Evolutionary conservation across 1,140 invertebrate genomes (phyloP).

Genomic region (Drosophila athabasca): DNA sequence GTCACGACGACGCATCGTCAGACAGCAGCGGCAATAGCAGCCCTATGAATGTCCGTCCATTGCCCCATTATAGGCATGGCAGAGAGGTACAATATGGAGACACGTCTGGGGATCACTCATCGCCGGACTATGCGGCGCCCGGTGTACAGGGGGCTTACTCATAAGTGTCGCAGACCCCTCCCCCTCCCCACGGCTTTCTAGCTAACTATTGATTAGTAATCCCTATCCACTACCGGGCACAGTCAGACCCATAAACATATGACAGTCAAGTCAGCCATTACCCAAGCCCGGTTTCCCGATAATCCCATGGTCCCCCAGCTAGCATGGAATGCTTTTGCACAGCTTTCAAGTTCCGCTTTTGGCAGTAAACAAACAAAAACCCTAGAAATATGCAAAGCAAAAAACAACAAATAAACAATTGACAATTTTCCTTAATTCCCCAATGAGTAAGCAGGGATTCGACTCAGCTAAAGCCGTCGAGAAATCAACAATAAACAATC

Average conservation of each 20-base stretch:
- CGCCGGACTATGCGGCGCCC: slow-evolving; percentile 33
- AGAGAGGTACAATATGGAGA: slow-evolving; percentile 9
- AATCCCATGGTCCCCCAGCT: slow-evolving; percentile 15
- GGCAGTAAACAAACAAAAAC: slow-evolving; percentile 12
- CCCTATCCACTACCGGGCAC: slow-evolving; percentile 9
- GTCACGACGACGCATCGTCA: slow-evolving; percentile 54
- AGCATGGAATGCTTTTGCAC: slow-evolving; percentile 12
- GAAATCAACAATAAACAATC: background rate
- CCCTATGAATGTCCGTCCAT: slow-evolving; percentile 42
- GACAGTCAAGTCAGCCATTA: slow-evolving; percentile 49
- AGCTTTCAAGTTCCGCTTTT: slow-evolving; percentile 29
- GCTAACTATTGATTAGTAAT: slow-evolving; percentile 28
- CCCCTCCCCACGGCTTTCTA: background rate
- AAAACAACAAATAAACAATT: slow-evolving; percentile 7
- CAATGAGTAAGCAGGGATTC: slow-evolving; percentile 15
- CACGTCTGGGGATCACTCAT: slow-evolving; percentile 65
- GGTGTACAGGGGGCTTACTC: slow-evolving; percentile 40
- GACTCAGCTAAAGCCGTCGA: slow-evolving; percentile 3
- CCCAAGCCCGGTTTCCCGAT: slow-evolving; percentile 28
- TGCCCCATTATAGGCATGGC: slow-evolving; percentile 36
- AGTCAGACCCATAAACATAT: slow-evolving; percentile 21
- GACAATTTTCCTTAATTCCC: slow-evolving; percentile 14
- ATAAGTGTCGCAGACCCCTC: slow-evolving; percentile 10
- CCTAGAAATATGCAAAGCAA: slow-evolving; percentile 23
- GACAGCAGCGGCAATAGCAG: slow-evolving; percentile 5